These are phyloP conservation scores for Phasianus colchicus DNA, from an alignment of 2,113 vertebrate genomes.

Conservation along the genomic window DNA sequence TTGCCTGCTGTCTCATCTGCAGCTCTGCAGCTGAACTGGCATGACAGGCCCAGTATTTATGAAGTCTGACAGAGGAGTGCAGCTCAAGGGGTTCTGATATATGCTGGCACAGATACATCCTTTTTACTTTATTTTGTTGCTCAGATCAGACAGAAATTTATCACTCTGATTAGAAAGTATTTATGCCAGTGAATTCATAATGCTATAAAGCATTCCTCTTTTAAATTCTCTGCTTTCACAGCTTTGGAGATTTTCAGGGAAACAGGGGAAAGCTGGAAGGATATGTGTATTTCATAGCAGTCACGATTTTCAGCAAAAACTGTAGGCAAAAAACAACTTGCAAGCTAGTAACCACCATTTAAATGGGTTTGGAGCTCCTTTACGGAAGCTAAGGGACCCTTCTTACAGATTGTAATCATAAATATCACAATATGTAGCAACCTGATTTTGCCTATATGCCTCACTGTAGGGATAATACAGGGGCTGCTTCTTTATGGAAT, in stretches of 20 bases:
- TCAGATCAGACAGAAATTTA: slow-evolving; percentile 58
- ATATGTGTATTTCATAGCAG: not conserved
- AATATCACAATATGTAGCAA: not conserved
- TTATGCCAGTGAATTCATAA: slow-evolving; percentile 66
- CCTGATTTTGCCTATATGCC: not conserved
- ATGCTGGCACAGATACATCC: slow-evolving; percentile 18
- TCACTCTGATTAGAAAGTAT: slow-evolving; percentile 68
- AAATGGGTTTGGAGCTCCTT: not conserved
- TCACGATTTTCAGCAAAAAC: not conserved
- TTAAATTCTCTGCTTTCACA: not conserved
- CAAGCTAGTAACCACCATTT: not conserved
- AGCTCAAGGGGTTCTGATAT: slow-evolving; percentile 34
- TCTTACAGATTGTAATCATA: not conserved
- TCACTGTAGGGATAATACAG: not conserved
- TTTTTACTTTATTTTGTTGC: slow-evolving; percentile 62
- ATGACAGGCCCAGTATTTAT: slow-evolving; percentile 51
- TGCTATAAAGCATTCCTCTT: slow-evolving; percentile 54
- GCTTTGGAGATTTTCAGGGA: slow-evolving; percentile 26
- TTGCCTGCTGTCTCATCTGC: slow-evolving; percentile 22
- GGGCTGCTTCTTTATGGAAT: not conserved
- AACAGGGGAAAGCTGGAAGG: not conserved
- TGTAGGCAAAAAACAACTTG: not conserved
- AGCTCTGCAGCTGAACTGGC: not conserved
- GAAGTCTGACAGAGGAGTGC: slow-evolving; percentile 22
- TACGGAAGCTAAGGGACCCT: not conserved